Conservation (phyloP, 2,888 invertebrate species). For the Mactromeris polynyma region DNA sequence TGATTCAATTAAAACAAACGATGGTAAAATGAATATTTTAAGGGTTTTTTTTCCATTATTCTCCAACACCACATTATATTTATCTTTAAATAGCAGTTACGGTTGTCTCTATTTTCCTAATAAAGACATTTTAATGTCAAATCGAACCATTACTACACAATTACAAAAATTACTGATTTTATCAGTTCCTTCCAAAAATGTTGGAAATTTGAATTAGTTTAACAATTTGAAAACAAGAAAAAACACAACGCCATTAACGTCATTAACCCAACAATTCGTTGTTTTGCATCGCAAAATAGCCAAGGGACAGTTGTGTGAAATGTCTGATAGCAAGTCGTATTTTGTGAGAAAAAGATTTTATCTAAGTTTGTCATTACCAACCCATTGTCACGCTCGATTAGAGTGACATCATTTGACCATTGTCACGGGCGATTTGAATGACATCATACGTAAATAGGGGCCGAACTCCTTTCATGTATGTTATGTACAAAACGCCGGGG, state of each 20-base stretch:
- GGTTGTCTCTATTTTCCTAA: neutral
- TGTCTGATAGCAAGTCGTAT: neutral
- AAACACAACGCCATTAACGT: slow-evolving; percentile 23
- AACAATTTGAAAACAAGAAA: neutral
- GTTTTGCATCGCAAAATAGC: slow-evolving; percentile 20
- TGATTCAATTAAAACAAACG: neutral
- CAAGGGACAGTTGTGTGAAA: slow-evolving; percentile 21
- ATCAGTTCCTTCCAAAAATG: slow-evolving; percentile 45
- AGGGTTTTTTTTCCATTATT: neutral
- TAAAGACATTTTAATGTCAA: slow-evolving; percentile 10
- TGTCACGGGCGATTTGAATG: slow-evolving; percentile 36
- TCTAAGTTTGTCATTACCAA: slow-evolving; percentile 31
- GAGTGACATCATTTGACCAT: slow-evolving; percentile 32
- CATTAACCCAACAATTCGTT: slow-evolving; percentile 22
- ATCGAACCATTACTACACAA: neutral
- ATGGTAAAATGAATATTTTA: neutral
- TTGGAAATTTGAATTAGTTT: slow-evolving; percentile 21
- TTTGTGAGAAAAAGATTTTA: slow-evolving; percentile 48
- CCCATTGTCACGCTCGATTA: slow-evolving; percentile 44
- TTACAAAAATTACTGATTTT: slow-evolving; percentile 27
- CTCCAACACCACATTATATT: neutral
- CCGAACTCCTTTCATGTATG: slow-evolving; percentile 31
- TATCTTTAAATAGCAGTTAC: neutral
- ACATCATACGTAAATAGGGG: slow-evolving; percentile 35
- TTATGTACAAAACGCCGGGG: slow-evolving; percentile 23